Base-by-base conservation (phyloP, 2,113 vertebrate genomes). In the Triplophysa tibetana region DNA sequence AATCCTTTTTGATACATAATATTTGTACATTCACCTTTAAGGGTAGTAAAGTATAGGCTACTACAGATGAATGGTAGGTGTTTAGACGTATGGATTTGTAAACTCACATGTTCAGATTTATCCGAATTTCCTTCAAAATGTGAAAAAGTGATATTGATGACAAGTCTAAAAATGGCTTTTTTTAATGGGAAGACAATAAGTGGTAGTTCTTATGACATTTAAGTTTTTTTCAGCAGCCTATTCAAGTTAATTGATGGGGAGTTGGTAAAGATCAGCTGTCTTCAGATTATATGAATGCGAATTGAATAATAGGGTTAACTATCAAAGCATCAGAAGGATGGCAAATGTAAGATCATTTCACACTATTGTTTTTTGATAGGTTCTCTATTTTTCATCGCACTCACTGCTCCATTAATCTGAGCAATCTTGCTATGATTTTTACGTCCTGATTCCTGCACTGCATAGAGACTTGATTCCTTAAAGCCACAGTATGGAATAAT, bases 241-340 rank as follows among this genome's bases (percentile, higher is more conserved):
- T 72, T 56, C 29, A 56, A 56, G 69, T 2, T n/a, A 70, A 70
- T 8, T 72, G 50, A 72, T 26, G n/a, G 16, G 8, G 43, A 48
- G 8, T 58, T n/a, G 6, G 5, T 72, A 38, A 56, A 72, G 52
- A 72, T 72, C 5, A 4, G 24, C n/a, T n/a, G n/a, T n/a, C n/a
- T n/a, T n/a, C n/a, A n/a, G n/a, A 50, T 69, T 6, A 69, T 69
- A 69, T 50, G 43, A 14, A 24, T 69, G 50, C 16, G 23, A 26
- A 69, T 69, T 26, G 13, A 50, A 69, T 69, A 26, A 21, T 16
- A 23, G n/a, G n/a, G n/a, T n/a, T n/a, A 26, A 14, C 2, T 69
- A 7, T 69, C 21, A 48, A 14, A 24, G 43, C 8, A 58, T n/a
- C 19, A 58, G 19, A 21, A 58, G 19, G 5, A 58, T 58, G 19